A percentile compares a stretch with the other conserved stretches of the same genome.
phyloP scores from a whole-genome alignment of 2,888 invertebrate species.

The Sphinx pinastri region DNA sequence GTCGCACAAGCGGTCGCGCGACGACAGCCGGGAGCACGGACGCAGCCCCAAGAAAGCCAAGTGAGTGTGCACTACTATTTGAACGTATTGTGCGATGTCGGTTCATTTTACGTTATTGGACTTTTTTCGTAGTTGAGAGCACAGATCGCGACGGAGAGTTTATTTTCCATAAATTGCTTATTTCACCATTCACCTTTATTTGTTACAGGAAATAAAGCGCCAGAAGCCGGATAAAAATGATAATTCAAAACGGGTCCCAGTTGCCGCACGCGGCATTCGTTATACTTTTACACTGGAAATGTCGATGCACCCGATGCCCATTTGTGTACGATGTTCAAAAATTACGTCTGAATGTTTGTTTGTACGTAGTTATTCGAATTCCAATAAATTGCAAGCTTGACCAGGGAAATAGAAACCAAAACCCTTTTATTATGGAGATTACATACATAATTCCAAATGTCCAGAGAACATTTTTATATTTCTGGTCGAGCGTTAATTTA shows the following conservation, averaged over 20 bases:
- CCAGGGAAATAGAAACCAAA: slow-evolving; percentile 23
- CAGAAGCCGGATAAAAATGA: slow-evolving; percentile 40
- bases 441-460: slow-evolving; percentile 16
- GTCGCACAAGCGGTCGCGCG: slow-evolving; percentile 89
- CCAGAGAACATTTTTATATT: slow-evolving; percentile 25
- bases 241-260: slow-evolving; percentile 59
- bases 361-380: slow-evolving; percentile 42
- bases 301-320: slow-evolving; percentile 62
- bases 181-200: slow-evolving; percentile 21
- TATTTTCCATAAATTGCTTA: too few species aligned
- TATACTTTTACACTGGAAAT: slow-evolving; percentile 46
- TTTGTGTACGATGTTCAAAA: slow-evolving; percentile 66
- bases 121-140: too few species aligned
- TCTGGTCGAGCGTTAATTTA: slow-evolving; percentile 48
- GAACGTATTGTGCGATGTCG: background rate
- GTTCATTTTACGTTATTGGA: too few species aligned
- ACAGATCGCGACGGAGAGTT: too few species aligned
- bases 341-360: slow-evolving; percentile 65
- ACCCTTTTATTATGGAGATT: background rate
- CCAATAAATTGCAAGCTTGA: slow-evolving; percentile 23
- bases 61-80: slow-evolving; percentile 60
- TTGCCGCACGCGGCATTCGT: slow-evolving; percentile 45
- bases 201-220: slow-evolving; percentile 73
- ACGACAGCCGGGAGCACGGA: slow-evolving; percentile 87
- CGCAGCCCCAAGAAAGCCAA: slow-evolving; percentile 88